Percentiles rank a stretch among this genome's conserved stretches.
Evolutionary conservation across 2,797 vertebrate genomes (phyloP).

Genomic region (Galagoides demidoff): DNA sequence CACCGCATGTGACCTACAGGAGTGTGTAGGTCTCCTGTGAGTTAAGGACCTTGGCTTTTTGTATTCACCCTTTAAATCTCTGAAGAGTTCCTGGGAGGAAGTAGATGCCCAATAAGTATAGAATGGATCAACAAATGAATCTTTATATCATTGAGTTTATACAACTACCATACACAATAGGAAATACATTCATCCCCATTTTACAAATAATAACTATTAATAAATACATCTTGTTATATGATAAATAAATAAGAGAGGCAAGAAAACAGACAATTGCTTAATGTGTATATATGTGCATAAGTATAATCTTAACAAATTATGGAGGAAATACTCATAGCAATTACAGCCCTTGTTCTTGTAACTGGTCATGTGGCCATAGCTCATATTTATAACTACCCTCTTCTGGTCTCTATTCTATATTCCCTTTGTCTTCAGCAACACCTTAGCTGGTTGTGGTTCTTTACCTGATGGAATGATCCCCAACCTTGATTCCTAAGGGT

Average conservation of each 20-base stretch:
- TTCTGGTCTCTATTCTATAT: background rate
- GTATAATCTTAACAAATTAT: background rate
- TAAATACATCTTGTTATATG: background rate
- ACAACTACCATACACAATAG: background rate
- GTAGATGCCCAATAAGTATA: background rate
- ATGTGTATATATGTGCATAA: background rate
- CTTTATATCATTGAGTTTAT: background rate
- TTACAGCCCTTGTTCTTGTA: background rate
- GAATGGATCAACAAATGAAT: background rate
- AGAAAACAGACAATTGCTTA: background rate
- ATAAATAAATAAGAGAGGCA: background rate
- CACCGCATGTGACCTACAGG: background rate
- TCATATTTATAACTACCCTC: background rate
- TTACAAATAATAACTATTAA: conserved; percentile 18
- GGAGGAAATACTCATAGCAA: background rate
- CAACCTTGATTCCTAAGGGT: background rate
- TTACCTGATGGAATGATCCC: background rate
- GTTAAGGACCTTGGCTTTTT: background rate
- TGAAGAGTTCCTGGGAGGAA: background rate
- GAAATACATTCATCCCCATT: background rate
- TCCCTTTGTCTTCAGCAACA: background rate
- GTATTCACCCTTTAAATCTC: background rate
- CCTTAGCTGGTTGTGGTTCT: background rate
- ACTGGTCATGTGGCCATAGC: background rate
- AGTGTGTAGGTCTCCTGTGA: background rate